Base-by-base conservation (phyloP, 2,797 vertebrate genomes). In the Cossypha polioptera region DNA sequence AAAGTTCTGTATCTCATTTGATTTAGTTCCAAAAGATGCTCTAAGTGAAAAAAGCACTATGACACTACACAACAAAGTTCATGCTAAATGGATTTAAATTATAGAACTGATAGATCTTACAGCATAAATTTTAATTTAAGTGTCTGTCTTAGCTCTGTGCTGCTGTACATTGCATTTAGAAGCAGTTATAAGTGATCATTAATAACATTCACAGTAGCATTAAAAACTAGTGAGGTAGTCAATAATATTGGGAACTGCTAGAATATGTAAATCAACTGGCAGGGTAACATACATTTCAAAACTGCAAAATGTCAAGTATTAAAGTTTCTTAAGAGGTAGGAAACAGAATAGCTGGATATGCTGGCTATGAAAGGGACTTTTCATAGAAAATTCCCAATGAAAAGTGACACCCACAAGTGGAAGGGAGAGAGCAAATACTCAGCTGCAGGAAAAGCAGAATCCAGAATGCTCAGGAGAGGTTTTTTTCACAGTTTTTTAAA, bases 81-180 rank as follows among this genome's bases (percentile, higher is more conserved):
- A 2, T 40, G 9, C 54, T 91, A 95, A 96, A 88, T 84, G 69
- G 94, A 78, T 94, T 90, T 94, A 90, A 96, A 95, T 90, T 88
- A 88, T 20, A 88, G 76, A 94, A 90, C 47, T 77, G 50, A 80
- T 50, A 92, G 72, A 72, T 88, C 62, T 87, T 48, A 86, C 68
- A 48, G 38, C 50, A 91, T 94, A 90, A 92, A 95, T 91, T 89
- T 91, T 86, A 88, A 83, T 77, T 45, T 61, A 91, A 91, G 51
- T 88, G 74, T 83, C 87, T 85, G 29, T 66, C 85, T 89, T 79
- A 80, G 53, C 65, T 91, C 91, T 75, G 17, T 54, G 72, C 68
- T 90, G 55, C 82, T 90, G 61, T 72, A 88, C 43, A 55, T 68
- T 75, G 66, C 88, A 91, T 91, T 88, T 91, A 80, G 79, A 92